phyloP scores from a whole-genome alignment of 2,797 vertebrate species.

The Hipposideros larvatus region DNA sequence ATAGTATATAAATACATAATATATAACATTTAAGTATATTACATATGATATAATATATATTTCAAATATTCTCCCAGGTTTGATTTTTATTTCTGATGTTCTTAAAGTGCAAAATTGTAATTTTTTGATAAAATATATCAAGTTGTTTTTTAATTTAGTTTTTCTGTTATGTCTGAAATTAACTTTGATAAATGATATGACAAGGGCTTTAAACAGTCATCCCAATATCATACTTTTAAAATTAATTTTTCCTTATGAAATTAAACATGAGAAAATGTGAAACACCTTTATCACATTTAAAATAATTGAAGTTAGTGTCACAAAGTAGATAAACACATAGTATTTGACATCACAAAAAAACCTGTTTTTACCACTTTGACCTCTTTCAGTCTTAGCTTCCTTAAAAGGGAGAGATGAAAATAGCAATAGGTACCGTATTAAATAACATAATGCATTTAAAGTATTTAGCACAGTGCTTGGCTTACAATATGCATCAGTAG shows the following conservation, averaged over 20 bases:
- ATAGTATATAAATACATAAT: background rate
- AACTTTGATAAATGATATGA: constrained; percentile 28
- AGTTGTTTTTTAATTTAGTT: background rate
- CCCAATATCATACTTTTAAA: background rate
- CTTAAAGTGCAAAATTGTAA: background rate
- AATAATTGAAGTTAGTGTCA: background rate
- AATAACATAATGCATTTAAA: background rate
- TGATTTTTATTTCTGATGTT: background rate
- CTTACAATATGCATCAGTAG: background rate
- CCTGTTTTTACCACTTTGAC: background rate
- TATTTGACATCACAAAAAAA: background rate
- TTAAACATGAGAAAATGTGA: background rate
- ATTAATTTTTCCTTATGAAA: constrained; percentile 35
- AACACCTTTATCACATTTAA: background rate
- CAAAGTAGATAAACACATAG: background rate
- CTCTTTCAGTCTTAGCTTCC: background rate
- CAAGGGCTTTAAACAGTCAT: background rate
- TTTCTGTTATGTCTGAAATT: background rate
- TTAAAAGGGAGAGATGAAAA: background rate
- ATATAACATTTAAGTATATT: background rate
- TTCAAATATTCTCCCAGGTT: background rate
- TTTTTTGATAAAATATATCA: background rate
- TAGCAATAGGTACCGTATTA: background rate
- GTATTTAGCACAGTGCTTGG: background rate
- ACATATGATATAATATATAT: background rate